Conservation (phyloP, 2,797 vertebrate species). For the Gallinago nigripennis region DNA sequence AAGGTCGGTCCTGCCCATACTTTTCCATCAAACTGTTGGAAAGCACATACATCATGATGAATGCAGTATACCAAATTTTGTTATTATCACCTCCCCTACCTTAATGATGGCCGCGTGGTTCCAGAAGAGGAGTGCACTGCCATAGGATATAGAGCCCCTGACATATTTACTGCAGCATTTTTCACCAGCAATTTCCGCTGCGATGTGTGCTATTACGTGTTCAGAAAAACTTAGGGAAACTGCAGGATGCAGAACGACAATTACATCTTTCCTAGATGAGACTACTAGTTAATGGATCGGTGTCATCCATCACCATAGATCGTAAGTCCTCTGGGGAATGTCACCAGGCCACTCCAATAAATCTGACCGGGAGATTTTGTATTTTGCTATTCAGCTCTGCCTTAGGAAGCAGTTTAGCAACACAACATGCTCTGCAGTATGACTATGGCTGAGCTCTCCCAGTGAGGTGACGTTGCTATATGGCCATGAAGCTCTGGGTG, state of each 20-base stretch:
- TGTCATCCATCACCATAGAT: slow-evolving; percentile 48
- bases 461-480: neutral
- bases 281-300: slow-evolving; percentile 41
- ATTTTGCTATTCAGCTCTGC: neutral
- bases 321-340: neutral
- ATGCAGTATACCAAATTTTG: neutral
- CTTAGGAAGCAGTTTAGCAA: neutral
- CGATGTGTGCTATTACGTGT: neutral
- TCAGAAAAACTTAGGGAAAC: slow-evolving; percentile 39
- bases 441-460: neutral
- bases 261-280: slow-evolving; percentile 57
- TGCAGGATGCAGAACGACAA: slow-evolving; percentile 46
- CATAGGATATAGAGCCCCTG: neutral
- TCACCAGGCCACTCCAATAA: slow-evolving; percentile 43
- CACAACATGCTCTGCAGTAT: neutral
- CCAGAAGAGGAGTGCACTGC: neutral
- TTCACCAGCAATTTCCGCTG: slow-evolving; percentile 27
- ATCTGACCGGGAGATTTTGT: neutral
- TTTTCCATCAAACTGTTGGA: neutral
- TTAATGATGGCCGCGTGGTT: neutral
- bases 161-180: slow-evolving; percentile 63
- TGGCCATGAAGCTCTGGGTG: neutral
- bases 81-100: slow-evolving; percentile 14
- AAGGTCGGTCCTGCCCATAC: neutral
- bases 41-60: neutral